A percentile compares a stretch with the other conserved stretches of the same genome.
These are phyloP conservation scores for Agrenia bidenticulata DNA, from an alignment of 2,888 invertebrate genomes.

Conservation along the genomic window DNA sequence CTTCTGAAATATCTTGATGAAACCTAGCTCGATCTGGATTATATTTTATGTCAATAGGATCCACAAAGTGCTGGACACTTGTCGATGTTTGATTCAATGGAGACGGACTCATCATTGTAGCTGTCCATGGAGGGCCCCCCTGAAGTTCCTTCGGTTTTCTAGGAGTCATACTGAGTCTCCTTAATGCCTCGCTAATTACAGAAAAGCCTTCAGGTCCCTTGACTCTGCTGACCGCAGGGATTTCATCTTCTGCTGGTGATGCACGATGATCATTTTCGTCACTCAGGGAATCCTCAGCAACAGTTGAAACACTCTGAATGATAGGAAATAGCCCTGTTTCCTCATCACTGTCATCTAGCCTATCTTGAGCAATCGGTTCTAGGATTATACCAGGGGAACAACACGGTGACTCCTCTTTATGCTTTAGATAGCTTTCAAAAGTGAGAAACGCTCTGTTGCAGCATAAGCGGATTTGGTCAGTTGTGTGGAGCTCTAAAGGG, in stretches of 20 bases:
- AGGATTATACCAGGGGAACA: not conserved
- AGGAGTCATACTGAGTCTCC: too few species aligned
- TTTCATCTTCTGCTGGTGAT: not conserved
- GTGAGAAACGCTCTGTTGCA: conserved; percentile 26
- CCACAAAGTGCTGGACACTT: too few species aligned
- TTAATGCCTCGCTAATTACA: too few species aligned
- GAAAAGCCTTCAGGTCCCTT: too few species aligned
- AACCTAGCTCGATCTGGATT: too few species aligned
- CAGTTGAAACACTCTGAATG: not conserved
- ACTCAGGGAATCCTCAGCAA: too few species aligned
- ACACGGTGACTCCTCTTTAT: not conserved
- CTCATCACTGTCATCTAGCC: not conserved
- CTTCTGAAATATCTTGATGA: too few species aligned
- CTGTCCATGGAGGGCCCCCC: too few species aligned
- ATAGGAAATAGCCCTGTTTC: not conserved
- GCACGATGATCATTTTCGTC: not conserved
- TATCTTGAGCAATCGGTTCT: not conserved
- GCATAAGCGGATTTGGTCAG: conserved; percentile 9
- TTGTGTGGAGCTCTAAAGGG: not conserved
- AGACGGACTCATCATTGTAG: too few species aligned
- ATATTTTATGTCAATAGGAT: too few species aligned
- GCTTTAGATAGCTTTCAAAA: conserved; percentile 11
- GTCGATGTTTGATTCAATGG: too few species aligned
- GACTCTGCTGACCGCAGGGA: not conserved
- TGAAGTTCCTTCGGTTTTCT: too few species aligned